These are phyloP conservation scores for Apantesis nais DNA, from an alignment of 2,888 invertebrate species.

Conservation along the genomic window DNA sequence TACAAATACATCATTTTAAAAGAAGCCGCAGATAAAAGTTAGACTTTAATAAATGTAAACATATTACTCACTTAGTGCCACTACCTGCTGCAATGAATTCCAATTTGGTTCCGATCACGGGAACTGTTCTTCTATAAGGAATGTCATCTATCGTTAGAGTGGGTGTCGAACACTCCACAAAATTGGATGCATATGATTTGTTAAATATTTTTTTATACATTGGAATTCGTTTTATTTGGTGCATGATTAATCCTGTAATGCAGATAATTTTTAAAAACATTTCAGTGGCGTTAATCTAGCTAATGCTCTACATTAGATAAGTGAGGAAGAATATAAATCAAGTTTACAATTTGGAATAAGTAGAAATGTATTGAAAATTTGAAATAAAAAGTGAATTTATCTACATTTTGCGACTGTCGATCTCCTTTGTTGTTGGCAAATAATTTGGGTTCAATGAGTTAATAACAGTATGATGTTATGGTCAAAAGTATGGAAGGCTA, in stretches of 20 bases:
- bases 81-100: slow-evolving; percentile 73
- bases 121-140: slow-evolving; percentile 80
- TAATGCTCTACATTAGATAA: background rate
- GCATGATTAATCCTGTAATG: slow-evolving; percentile 48
- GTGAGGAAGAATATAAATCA: background rate
- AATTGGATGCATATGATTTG: slow-evolving; percentile 9
- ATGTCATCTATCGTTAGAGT: slow-evolving; percentile 67
- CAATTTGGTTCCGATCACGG: slow-evolving; percentile 83
- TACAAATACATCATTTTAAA: background rate
- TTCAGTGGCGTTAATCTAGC: background rate
- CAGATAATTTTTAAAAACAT: background rate
- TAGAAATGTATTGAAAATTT: background rate
- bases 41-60: background rate
- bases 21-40: background rate
- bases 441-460: too few relatives aligned
- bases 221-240: slow-evolving; percentile 24
- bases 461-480: too few relatives aligned
- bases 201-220: slow-evolving; percentile 17
- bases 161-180: slow-evolving; percentile 20
- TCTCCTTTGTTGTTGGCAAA: too few relatives aligned
- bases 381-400: background rate
- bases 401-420: background rate
- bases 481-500: too few relatives aligned
- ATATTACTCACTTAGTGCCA: slow-evolving; percentile 64
- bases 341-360: background rate